Evolutionary conservation across 2,888 invertebrate species (phyloP), one percentile per base, ranked within the genome.

Genomic region (Drosophila lutescens): DNA sequence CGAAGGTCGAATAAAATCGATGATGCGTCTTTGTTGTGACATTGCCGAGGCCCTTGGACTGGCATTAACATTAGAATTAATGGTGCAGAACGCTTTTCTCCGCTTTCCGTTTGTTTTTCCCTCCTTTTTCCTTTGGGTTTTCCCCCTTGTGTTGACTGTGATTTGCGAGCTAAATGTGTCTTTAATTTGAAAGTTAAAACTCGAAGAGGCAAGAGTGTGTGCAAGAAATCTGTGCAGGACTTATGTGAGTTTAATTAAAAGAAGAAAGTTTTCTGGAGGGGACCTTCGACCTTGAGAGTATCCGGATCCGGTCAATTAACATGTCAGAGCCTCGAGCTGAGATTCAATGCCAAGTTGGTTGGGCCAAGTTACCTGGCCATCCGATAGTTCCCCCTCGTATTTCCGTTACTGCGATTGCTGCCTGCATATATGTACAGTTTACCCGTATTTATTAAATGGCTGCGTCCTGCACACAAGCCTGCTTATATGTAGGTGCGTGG

Each of bases 1-100:
- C 88, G 87, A 85, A 85, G 84, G 84, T 88, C 87, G 87, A 76
- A 84, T 77, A 86, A 85, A 85, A 85, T 85, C 84, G 81, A 85
- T 88, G 86, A 43, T 74, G 71, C 74, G 56, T 57, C 71, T 74
- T 71, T 73, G 74, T 63, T 63, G 62, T 63, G 62, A 63, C 62
- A 63, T 63, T 63, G 62, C 34, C 26, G 34, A 63, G 47, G 58
- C 20, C 51, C 56, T 56, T 46, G 65, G 69, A 68, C 76, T 79
- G 76, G 86, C 82, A 83, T 83, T 86, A 83, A 83, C 82, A 86
- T 88, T 86, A 88, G 86, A 83, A 83, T 83, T 88, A 83, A 83
- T 83, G 82, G 82, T 71, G 80, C 88, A 80, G 83, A 83, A 83
- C 80, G 83, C 44, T 83, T 73, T 71, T 60, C 53, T 12, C 54